phyloP scores from a whole-genome alignment of 2,113 vertebrate genomes.

The Columba livia region DNA sequence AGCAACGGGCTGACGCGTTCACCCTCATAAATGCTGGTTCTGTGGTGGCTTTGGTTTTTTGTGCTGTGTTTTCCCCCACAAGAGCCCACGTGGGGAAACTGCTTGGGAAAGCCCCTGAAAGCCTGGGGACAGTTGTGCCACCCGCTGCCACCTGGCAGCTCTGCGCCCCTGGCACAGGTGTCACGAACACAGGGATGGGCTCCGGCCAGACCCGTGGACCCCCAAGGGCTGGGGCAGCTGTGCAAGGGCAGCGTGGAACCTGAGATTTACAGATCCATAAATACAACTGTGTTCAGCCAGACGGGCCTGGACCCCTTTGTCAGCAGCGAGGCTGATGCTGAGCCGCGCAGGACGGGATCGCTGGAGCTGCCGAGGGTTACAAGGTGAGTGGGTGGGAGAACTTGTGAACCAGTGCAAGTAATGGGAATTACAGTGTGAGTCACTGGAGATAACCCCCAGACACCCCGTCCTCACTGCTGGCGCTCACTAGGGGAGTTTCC shows the following conservation, averaged over 20 bases:
- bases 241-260: not conserved
- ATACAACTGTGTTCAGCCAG: too few species aligned
- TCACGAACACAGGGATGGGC: accelerated
- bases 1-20: not conserved
- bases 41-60: not conserved
- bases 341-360: accelerated
- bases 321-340: accelerated
- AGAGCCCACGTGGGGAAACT: not conserved
- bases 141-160: not conserved
- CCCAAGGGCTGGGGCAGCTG: accelerated
- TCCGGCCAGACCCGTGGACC: not conserved
- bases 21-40: conserved; percentile 39
- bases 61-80: not conserved
- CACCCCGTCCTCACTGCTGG: not conserved
- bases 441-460: not conserved
- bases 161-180: accelerated
- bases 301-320: not conserved
- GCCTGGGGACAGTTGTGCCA: accelerated
- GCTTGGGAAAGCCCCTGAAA: not conserved
- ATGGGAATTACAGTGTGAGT: not conserved
- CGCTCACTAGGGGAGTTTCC: not conserved
- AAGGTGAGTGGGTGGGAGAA: not conserved
- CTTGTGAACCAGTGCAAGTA: not conserved
- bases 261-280: not conserved
- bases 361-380: not conserved